phyloP scores from a whole-genome alignment of 2,888 invertebrate genomes.

The Pyrrhia umbra region DNA sequence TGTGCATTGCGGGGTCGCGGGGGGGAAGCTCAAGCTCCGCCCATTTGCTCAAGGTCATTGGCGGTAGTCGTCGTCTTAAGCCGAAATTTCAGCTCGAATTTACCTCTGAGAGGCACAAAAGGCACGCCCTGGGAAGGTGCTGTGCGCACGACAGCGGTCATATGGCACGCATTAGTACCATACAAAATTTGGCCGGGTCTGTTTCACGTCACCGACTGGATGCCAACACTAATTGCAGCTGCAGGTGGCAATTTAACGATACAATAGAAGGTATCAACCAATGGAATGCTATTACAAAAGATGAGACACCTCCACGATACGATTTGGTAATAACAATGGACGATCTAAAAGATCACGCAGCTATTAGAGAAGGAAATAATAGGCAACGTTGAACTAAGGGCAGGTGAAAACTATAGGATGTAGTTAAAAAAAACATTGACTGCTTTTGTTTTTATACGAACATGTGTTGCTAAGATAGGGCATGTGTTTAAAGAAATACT shows the following conservation, averaged over 20 bases:
- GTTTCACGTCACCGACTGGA: conserved; percentile 94
- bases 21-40: too few relatives aligned
- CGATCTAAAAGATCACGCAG: conserved; percentile 77
- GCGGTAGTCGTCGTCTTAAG: too few relatives aligned
- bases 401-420: conserved; percentile 65
- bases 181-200: conserved; percentile 88
- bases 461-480: conserved; percentile 64
- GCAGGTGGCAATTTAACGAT: conserved; percentile 68
- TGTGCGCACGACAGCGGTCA: conserved; percentile 92
- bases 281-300: conserved; percentile 89
- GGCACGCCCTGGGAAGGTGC: conserved; percentile 95
- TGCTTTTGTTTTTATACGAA: conserved; percentile 65
- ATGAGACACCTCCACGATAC: conserved; percentile 76
- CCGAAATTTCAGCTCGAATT: conserved; percentile 93
- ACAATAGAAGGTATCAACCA: conserved; percentile 91
- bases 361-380: conserved; percentile 74
- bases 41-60: too few relatives aligned
- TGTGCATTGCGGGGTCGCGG: too few relatives aligned
- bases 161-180: conserved; percentile 90
- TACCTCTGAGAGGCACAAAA: conserved; percentile 94
- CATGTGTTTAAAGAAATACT: conserved; percentile 70
- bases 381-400: conserved; percentile 63
- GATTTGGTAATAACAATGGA: conserved; percentile 90
- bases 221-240: conserved; percentile 91
- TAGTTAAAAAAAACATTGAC: conserved; percentile 61